Conservation (phyloP, 2,888 invertebrate genomes). For the Xestia ashworthii region DNA sequence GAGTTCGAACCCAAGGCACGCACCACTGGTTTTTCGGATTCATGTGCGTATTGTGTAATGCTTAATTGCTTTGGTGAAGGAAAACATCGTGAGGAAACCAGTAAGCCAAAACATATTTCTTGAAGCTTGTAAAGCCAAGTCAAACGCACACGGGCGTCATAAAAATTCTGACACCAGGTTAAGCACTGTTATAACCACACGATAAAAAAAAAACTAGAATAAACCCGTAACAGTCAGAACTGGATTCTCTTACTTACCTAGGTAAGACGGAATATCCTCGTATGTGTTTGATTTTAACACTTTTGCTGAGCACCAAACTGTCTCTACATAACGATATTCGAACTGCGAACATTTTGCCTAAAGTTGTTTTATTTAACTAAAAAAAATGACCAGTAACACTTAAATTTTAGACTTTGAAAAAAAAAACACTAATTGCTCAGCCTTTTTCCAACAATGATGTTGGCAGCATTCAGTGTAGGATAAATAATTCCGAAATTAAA, state of each 20-base stretch:
- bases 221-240: too few species aligned
- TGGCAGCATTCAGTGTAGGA: not conserved
- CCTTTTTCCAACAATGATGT: not conserved
- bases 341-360: not conserved
- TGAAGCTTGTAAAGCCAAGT: too few species aligned
- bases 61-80: too few species aligned
- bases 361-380: not conserved
- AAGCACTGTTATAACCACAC: too few species aligned
- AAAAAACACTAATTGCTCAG: not conserved
- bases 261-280: conserved; percentile 9
- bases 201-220: not conserved
- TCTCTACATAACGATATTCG: not conserved
- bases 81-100: too few species aligned
- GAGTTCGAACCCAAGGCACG: too few species aligned
- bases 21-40: too few species aligned
- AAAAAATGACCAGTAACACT: not conserved
- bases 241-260: conserved; percentile 33
- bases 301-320: conserved; percentile 6
- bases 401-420: not conserved
- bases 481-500: not conserved
- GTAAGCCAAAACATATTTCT: too few species aligned
- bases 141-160: too few species aligned
- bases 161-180: too few species aligned
- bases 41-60: too few species aligned
- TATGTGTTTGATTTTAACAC: not conserved